A percentile compares a stretch with the other conserved stretches of the same genome.
phyloP scores from a whole-genome alignment of 2,797 vertebrate species.

The Phalloptychus januarius region DNA sequence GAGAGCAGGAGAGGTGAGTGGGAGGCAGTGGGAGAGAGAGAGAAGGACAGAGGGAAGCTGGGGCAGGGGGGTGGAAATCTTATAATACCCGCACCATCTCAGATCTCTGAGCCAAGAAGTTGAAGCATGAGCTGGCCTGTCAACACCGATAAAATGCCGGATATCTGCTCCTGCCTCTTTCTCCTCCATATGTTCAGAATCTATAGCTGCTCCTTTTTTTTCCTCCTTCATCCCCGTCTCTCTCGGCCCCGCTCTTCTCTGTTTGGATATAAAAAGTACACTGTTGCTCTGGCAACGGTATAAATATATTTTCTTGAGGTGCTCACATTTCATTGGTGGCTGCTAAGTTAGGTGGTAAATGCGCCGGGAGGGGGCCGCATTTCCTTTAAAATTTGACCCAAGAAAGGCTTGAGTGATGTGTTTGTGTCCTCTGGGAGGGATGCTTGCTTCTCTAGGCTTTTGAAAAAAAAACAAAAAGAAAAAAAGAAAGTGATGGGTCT shows the following conservation, averaged over 20 bases:
- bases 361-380: constrained; percentile 55
- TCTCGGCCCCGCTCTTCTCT: constrained; percentile 46
- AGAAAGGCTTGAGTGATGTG: constrained; percentile 63
- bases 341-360: constrained; percentile 64
- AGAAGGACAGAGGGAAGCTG: constrained; percentile 84
- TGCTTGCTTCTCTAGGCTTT: constrained; percentile 59
- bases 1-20: constrained; percentile 91
- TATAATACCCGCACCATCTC: constrained; percentile 74
- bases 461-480: neutral
- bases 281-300: constrained; percentile 82
- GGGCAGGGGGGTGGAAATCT: constrained; percentile 78
- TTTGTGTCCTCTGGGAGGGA: constrained; percentile 58
- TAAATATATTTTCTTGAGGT: constrained; percentile 65
- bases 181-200: constrained; percentile 63
- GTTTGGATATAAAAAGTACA: constrained; percentile 70
- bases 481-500: constrained; percentile 42
- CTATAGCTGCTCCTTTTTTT: constrained; percentile 31
- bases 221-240: constrained; percentile 30
- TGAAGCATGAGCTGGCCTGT: constrained; percentile 72
- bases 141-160: constrained; percentile 71
- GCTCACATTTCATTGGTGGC: constrained; percentile 62
- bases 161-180: constrained; percentile 61
- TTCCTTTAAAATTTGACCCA: constrained; percentile 60
- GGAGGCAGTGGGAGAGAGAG: constrained; percentile 64
- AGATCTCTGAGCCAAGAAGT: constrained; percentile 68